Evolutionary conservation across 2,888 invertebrate genomes (phyloP).

Genomic region (Chalcis sispes): DNA sequence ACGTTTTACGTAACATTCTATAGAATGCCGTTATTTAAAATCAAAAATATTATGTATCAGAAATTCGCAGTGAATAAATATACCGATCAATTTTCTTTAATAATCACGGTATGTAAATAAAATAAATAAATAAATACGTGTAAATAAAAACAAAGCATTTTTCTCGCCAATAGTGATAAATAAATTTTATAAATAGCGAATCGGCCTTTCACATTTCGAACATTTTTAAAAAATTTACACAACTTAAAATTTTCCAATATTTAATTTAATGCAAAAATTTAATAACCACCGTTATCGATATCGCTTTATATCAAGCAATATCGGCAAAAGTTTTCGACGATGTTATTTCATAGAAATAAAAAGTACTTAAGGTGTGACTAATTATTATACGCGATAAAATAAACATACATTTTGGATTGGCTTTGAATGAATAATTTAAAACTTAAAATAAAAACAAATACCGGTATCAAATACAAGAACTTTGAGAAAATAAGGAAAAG

Average conservation of each 20-base stretch:
- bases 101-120: no score
- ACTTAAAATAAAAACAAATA: not conserved
- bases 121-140: no score
- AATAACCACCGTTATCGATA: not conserved
- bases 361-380: not conserved
- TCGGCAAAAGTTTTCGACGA: not conserved
- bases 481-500: not conserved
- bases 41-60: no score
- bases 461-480: not conserved
- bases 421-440: not conserved
- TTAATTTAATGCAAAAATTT: not conserved
- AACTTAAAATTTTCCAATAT: not conserved
- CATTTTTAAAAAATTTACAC: not conserved
- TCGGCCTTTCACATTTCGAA: no score
- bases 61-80: no score
- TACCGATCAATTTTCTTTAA: no score
- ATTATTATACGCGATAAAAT: not conserved
- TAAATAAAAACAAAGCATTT: no score
- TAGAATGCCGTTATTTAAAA: no score
- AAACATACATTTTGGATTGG: not conserved
- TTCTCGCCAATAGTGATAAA: no score
- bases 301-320: not conserved
- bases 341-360: not conserved
- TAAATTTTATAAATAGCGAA: not conserved
- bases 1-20: no score